phyloP scores from a whole-genome alignment of 2,113 vertebrate genomes.

The Caretta caretta region DNA sequence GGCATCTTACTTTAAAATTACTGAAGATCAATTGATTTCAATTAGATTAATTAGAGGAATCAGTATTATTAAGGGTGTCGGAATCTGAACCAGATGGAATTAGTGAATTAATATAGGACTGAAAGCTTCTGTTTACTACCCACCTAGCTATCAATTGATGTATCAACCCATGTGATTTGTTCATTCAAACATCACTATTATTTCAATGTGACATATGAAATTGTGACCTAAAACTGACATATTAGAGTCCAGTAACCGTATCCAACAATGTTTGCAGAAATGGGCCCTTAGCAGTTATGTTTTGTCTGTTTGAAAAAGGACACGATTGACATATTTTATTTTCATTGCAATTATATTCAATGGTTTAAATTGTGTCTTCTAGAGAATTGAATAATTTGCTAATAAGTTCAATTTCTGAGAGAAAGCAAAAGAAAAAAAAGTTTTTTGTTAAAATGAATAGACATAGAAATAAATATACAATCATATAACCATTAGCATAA shows the following conservation, averaged over 20 bases:
- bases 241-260: background rate
- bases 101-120: background rate
- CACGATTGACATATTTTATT: background rate
- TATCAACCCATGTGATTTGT: background rate
- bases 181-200: background rate
- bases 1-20: background rate
- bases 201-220: background rate
- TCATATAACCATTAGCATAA: background rate
- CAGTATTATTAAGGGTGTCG: background rate
- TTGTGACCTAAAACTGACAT: background rate
- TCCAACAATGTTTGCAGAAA: background rate
- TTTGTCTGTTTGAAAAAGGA: background rate
- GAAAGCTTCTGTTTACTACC: background rate
- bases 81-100: background rate
- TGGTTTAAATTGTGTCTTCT: fast-evolving
- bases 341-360: background rate
- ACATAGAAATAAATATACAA: background rate
- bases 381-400: background rate
- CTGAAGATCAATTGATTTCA: background rate
- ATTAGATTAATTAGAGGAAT: background rate
- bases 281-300: background rate
- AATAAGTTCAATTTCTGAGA: background rate
- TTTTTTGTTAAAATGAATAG: background rate
- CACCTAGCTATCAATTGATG: background rate
- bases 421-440: background rate